Evolutionary conservation across 2,888 invertebrate genomes (phyloP).

Genomic region (Amphimallon solstitiale): DNA sequence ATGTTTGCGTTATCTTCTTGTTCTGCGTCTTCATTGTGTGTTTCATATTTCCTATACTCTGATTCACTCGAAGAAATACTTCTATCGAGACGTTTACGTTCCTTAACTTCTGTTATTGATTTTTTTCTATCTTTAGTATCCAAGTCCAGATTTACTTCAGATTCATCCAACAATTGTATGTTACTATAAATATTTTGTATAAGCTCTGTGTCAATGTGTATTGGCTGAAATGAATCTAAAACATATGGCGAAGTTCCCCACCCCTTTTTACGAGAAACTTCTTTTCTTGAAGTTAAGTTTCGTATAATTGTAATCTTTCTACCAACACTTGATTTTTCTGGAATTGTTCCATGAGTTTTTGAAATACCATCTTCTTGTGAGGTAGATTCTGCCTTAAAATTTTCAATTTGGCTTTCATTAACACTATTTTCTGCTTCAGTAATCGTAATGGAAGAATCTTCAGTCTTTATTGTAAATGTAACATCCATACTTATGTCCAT

Average conservation of each 20-base stretch:
- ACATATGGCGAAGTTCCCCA: constrained; percentile 35
- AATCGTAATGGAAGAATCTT: constrained; percentile 2
- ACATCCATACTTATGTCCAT: constrained; percentile 20
- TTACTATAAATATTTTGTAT: constrained; percentile 56
- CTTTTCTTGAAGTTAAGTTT: constrained; percentile 6
- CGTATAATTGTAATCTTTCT: constrained; percentile 9
- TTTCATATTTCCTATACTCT: constrained; percentile 50
- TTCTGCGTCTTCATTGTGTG: constrained; percentile 50
- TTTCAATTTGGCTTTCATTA: neutral
- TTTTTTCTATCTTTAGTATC: constrained; percentile 45
- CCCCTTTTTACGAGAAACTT: constrained; percentile 3
- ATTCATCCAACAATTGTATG: constrained; percentile 57
- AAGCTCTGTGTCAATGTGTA: constrained; percentile 49
- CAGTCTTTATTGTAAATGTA: constrained; percentile 7
- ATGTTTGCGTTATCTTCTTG: constrained; percentile 52
- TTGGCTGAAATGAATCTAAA: constrained; percentile 35
- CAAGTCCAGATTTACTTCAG: constrained; percentile 56
- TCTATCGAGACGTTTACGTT: constrained; percentile 48
- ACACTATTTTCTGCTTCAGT: constrained; percentile 11
- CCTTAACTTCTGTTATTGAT: constrained; percentile 45
- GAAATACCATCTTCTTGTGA: neutral
- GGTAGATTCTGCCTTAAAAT: neutral
- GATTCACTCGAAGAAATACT: constrained; percentile 49
- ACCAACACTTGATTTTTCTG: neutral
- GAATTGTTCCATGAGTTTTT: constrained; percentile 1